Evolutionary conservation across 2,888 invertebrate species (phyloP), one percentile per base, ranked within the genome.

Genomic region (Malachius bipustulatus): DNA sequence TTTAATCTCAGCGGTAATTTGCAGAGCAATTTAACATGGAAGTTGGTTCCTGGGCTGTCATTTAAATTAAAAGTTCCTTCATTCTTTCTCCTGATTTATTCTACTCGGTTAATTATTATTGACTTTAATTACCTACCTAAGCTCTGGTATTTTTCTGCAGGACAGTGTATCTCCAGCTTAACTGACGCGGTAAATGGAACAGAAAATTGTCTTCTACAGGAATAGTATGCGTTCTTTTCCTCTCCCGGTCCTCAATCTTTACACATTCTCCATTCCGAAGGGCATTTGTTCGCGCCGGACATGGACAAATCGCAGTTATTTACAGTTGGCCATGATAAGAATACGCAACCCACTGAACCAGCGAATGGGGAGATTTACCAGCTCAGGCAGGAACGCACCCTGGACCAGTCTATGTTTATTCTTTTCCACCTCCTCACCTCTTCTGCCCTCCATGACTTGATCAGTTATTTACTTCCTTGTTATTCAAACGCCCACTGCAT

Each of bases 171-270:
- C 41, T n/a, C n/a, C n/a, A n/a, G n/a, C n/a, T n/a, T 52, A 57
- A 62, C 57, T 52, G 60, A 63, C 62, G 58, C 52, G 57, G 51
- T 54, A 62, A 64, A 64, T 64, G 63, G 60, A 51, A 60, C 55
- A 60, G 64, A 64, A 64, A 64, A 64, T 64, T 64, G 63, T 63
- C 63, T 61, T 56, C 52, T 52, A 49, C 53, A 51, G 54, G 55
- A 56, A 58, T 56, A 49, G 55, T 56, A 56, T 57, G 56, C 59
- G 59, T 63, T 64, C 62, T n/a, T 60, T 62, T 62, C 58, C 54
- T 51, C 47, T 48, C 48, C 53, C 56, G 55, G 54, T 57, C 55
- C 59, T 59, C 56, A 59, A 60, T 60, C 60, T 61, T 47, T 59
- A 55, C 57, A 52, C 61, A 58, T 62, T 60, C 58, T 56, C 56